Base-by-base conservation (phyloP, 2,113 vertebrate genomes). In the Aphyosemion australe region DNA sequence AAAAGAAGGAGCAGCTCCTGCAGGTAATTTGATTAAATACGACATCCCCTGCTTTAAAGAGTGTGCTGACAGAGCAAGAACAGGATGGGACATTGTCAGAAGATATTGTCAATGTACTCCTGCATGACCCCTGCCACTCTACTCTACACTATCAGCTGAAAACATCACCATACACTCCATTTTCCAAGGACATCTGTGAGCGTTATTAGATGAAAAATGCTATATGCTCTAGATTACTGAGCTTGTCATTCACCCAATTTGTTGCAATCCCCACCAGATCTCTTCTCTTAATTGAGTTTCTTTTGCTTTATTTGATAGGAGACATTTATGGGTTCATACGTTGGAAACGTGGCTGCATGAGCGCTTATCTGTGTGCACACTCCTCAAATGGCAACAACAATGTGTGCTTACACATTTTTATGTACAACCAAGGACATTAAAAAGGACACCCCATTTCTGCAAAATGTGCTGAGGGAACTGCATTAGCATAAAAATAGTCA, bases 1-100 rank as follows among this genome's bases (percentile, higher is more conserved):
- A 91, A 90, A 89, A 83, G 81, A 65, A 76, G 84, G 76, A 78
- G 65, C 61, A 59, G 80, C 83, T 82, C 76, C 83, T 65, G 47
- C 79, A 89, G 84, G 89, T 92, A 92, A 93, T 90, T 82, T 86
- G 81, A 92, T 92, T 92, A 91, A 92, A 87, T 76, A 85, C 67
- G 85, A 90, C 90, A 89, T 83, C 80, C 34, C 87, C 74, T 70
- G 79, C 83, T 88, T 89, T 87, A 86, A 85, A 86, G 85, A 80
- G 74, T 12, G 50, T 69, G 89, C 92, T 92, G 91, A 92, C 84
- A 0, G 76, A 83, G 89, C 89, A 90, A 75, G 83, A 87, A 78
- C 77, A 65, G 54, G 84, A 86, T 14, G 76, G 76, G 75, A 74
- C 32, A 75, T 76, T 84, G 90, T 90, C 76, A n/a, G 72, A 79